phyloP scores from a whole-genome alignment of 2,797 vertebrate species.

The Etheostoma perlongum region DNA sequence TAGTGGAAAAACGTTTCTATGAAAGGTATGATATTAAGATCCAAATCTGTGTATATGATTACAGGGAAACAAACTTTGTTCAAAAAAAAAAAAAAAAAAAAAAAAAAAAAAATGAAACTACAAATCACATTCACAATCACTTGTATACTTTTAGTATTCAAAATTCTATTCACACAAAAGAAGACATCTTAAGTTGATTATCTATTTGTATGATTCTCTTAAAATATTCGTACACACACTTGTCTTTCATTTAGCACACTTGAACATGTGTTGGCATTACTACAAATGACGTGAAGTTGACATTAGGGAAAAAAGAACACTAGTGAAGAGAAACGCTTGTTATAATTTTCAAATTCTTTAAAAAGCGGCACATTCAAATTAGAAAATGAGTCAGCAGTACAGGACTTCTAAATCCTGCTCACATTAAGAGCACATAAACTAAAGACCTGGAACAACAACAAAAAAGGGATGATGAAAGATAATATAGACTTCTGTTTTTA shows the following conservation, averaged over 20 bases:
- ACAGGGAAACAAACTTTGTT: background rate
- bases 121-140: no score
- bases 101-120: no score
- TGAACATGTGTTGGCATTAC: conserved; percentile 11
- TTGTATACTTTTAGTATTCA: no score
- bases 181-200: no score
- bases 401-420: conserved; percentile 22
- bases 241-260: background rate
- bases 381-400: conserved; percentile 31
- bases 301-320: background rate
- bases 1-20: conserved; percentile 33
- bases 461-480: conserved; percentile 21
- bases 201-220: no score
- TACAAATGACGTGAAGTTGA: background rate
- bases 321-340: background rate
- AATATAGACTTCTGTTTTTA: conserved; percentile 20
- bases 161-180: no score
- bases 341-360: background rate
- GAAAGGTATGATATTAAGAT: background rate
- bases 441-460: conserved; percentile 15
- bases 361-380: conserved; percentile 23
- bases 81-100: no score
- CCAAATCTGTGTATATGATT: background rate
- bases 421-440: conserved; percentile 28
- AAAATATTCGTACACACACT: background rate